Conservation (phyloP, 2,113 vertebrate genomes). For the Syrmaticus mikado region DNA sequence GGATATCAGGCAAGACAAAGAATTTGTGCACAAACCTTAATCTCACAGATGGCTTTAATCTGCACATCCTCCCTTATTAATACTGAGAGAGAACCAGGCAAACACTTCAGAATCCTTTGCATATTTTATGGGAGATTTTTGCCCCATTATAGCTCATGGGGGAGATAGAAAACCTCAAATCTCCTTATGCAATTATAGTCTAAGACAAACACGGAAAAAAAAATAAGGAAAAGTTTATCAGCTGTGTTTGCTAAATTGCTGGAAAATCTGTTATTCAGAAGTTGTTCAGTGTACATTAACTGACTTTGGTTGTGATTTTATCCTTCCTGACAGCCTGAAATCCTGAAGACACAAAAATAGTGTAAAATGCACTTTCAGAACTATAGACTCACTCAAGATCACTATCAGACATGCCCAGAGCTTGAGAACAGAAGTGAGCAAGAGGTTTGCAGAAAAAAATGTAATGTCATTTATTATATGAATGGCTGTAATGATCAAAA, state of each 20-base stretch:
- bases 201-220: conserved; percentile 20
- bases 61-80: background rate
- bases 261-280: background rate
- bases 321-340: background rate
- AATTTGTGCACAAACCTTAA: background rate
- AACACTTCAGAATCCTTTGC: conserved; percentile 45
- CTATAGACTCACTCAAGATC: conserved; percentile 4
- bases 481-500: background rate
- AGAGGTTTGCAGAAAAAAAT: background rate
- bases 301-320: conserved; percentile 4
- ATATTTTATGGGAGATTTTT: conserved; percentile 1
- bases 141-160: background rate
- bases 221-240: background rate
- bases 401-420: conserved; percentile 1
- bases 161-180: background rate
- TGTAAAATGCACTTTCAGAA: conserved; percentile 4
- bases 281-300: background rate
- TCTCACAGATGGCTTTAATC: conserved; percentile 56
- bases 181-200: background rate
- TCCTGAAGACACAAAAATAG: conserved; percentile 1
- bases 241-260: conserved; percentile 7
- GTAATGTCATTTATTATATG: background rate
- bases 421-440: conserved; percentile 20
- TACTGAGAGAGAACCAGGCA: background rate
- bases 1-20: conserved; percentile 13